These are phyloP conservation scores for Sinentomon sp. DNA, from an alignment of 2,888 invertebrate genomes.

Conservation along the genomic window DNA sequence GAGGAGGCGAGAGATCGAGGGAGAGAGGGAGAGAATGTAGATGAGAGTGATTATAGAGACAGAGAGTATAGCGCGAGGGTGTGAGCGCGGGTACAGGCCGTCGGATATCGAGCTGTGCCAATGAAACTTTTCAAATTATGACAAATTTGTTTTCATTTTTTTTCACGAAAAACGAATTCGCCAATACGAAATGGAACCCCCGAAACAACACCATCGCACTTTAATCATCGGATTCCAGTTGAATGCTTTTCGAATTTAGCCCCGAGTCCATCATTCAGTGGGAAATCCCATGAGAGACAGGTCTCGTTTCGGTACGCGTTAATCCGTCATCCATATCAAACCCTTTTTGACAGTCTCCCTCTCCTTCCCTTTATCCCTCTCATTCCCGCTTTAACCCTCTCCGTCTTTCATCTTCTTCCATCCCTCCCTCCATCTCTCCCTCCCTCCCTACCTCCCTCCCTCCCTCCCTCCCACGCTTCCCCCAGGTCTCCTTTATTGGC, in stretches of 20 bases:
- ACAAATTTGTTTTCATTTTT: too few species aligned
- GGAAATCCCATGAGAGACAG: not conserved
- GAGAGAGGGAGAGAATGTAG: slow-evolving; percentile 1
- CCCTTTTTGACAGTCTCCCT: slow-evolving; percentile 11
- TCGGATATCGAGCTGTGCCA: too few species aligned
- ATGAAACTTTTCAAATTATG: too few species aligned
- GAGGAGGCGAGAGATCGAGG: slow-evolving; percentile 3
- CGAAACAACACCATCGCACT: too few species aligned
- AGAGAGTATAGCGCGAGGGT: slow-evolving; percentile 1
- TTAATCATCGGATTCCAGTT: too few species aligned
- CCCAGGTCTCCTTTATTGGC: slow-evolving; percentile 6
- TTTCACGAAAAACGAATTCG: too few species aligned
- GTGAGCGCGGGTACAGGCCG: too few species aligned
- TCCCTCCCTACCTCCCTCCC: too few species aligned
- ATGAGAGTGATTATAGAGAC: not conserved
- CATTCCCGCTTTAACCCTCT: too few species aligned
- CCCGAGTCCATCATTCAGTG: too few species aligned
- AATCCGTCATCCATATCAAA: slow-evolving; percentile 14
- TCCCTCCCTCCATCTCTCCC: slow-evolving; percentile 1
- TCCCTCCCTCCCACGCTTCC: slow-evolving; percentile 4
- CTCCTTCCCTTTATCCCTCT: slow-evolving; percentile 2
- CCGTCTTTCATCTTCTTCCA: slow-evolving; percentile 6
- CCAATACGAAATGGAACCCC: too few species aligned
- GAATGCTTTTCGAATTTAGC: too few species aligned
- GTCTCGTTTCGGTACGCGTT: slow-evolving; percentile 16